phyloP scores from a whole-genome alignment of 2,797 vertebrate species.

The Xenops minutus region DNA sequence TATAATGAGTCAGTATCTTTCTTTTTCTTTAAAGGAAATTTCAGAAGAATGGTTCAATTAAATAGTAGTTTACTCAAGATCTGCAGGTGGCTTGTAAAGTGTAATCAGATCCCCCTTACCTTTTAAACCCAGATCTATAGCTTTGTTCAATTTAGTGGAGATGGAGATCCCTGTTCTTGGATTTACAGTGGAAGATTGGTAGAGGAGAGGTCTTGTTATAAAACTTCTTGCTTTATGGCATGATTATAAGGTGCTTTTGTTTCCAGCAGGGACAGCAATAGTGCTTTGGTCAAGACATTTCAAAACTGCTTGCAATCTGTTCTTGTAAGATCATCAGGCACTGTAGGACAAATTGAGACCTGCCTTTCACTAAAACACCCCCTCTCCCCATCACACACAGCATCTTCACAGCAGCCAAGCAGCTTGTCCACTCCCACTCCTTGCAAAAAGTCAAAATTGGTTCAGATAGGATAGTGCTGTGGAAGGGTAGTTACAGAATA shows the following conservation, averaged over 20 bases:
- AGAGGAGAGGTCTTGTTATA: background rate
- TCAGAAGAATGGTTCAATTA: constrained; percentile 38
- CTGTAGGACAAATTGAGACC: constrained; percentile 5
- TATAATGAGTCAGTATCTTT: constrained; percentile 7
- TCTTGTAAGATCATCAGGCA: background rate
- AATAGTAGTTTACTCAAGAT: constrained; percentile 27
- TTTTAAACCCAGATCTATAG: constrained; percentile 29
- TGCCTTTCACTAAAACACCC: background rate
- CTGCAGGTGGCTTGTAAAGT: constrained; percentile 61
- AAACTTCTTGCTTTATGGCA: background rate
- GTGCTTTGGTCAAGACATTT: constrained; percentile 3
- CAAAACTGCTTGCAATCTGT: background rate
- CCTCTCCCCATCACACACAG: background rate
- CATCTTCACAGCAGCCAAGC: background rate
- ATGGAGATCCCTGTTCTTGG: background rate
- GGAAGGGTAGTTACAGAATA: background rate
- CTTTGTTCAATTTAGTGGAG: constrained; percentile 32
- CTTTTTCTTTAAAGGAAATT: constrained; percentile 32
- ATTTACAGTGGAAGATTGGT: background rate
- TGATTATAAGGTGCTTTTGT: constrained; percentile 31
- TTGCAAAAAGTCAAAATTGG: background rate
- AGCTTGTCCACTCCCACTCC: background rate
- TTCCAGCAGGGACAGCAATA: constrained; percentile 20
- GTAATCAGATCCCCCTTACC: constrained; percentile 38
- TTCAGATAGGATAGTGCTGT: background rate